phyloP scores from a whole-genome alignment of 2,888 invertebrate genomes.

The Nemotelus nigrinus region DNA sequence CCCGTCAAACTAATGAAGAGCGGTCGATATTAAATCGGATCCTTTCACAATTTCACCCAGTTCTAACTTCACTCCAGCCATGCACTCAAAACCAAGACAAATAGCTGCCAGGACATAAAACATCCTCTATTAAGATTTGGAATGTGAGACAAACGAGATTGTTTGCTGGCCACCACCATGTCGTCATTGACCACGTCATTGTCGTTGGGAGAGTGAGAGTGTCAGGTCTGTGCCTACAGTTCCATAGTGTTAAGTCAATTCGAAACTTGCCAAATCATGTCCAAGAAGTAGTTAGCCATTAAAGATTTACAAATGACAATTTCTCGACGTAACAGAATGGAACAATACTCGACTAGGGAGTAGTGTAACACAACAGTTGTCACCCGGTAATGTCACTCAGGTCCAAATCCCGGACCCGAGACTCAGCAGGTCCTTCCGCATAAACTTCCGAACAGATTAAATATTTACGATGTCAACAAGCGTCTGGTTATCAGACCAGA shows the following conservation, averaged over 20 bases:
- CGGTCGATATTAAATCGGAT: neutral
- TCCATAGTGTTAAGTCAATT: slow-evolving; percentile 31
- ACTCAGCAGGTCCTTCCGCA: slow-evolving; percentile 14
- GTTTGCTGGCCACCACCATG: too few species aligned
- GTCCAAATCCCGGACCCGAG: too few species aligned
- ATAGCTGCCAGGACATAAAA: neutral
- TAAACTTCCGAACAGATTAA: slow-evolving; percentile 34
- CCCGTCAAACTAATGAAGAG: neutral
- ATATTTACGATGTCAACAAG: slow-evolving; percentile 44
- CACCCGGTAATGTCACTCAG: slow-evolving; percentile 28
- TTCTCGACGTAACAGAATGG: slow-evolving; percentile 12
- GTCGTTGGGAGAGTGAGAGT: slow-evolving; percentile 2
- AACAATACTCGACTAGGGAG: slow-evolving; percentile 1
- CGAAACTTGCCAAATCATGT: slow-evolving; percentile 36
- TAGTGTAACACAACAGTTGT: slow-evolving; percentile 24
- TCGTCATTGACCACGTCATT: too few species aligned
- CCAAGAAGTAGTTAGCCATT: slow-evolving; percentile 40
- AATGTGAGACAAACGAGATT: neutral
- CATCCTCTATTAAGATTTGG: neutral
- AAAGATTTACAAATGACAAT: slow-evolving; percentile 36
- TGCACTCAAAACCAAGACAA: neutral
- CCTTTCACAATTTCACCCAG: neutral
- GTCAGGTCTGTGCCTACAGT: slow-evolving; percentile 1
- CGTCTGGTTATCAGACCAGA: slow-evolving; percentile 27
- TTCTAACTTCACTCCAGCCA: neutral